Base-by-base conservation (phyloP, 2,888 invertebrate species). In the Drosophila lacicola region DNA sequence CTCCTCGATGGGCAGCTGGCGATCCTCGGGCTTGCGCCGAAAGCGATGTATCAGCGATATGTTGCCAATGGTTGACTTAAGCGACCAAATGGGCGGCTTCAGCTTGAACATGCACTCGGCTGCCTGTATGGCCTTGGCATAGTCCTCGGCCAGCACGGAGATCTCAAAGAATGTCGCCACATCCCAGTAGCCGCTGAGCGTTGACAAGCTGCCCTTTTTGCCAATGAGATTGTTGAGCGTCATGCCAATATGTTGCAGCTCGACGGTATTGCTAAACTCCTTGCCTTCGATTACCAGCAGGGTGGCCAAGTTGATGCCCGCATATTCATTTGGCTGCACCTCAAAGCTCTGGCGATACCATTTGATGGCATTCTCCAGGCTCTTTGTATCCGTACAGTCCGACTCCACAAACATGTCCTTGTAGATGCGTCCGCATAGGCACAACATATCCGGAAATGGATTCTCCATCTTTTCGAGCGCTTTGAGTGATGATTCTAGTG, bases 141-240 rank as follows among this genome's bases (percentile, higher is more conserved):
- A 99, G 92, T 99, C 98, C 92, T 99, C 98, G 2, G 98, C 98
- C 34, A 99, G 93, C 0, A 99, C 99, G 49, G 98, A 98, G 79
- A 99, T 99, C 93, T 99, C 99, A 92, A 99, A 99, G 94, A 98
- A 99, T 2, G 98, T 99, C 0, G 99, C 99, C 13, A 99, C 99
- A 92, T 99, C 99, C 99, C 99, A 99, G 91, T 99, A 99, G 91
- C 99, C 99, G 82, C 96, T 96, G 19, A 99, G 93, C 0, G 97
- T 97, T 0, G 96, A 95, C 33, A 99, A 93, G 90, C 98, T 98
- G 45, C 99, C 99, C 91, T 99, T 99, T 91, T 98, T 97, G 0
- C 99, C 99, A 88, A 99, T 99, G 65, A 99, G 93, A 93, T 98
- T 98, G 92, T 99, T 99, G 74, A 99, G 93, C 9, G 98, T 97